A percentile compares a stretch with the other conserved stretches of the same genome.
Evolutionary conservation across 2,797 vertebrate genomes (phyloP).

Genomic region (Loris lydekkerianus): DNA sequence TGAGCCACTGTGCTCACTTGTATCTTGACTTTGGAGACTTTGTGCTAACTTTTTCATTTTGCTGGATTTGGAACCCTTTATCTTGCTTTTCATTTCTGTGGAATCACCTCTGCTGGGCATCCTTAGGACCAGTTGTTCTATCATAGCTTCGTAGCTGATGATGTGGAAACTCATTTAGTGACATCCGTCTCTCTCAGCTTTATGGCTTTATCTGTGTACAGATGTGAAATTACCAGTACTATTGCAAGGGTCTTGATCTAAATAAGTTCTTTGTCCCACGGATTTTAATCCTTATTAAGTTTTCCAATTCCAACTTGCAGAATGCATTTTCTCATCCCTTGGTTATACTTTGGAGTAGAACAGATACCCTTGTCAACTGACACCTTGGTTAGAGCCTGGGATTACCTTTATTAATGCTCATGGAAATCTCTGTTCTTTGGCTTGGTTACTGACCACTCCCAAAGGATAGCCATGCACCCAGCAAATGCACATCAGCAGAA

Average conservation of each 20-base stretch:
- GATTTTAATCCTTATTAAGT: neutral
- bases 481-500: neutral
- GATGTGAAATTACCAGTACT: neutral
- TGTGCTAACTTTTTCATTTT: slow-evolving; percentile 4
- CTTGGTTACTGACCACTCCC: neutral
- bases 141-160: neutral
- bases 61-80: neutral
- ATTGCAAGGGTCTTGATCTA: neutral
- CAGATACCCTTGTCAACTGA: neutral
- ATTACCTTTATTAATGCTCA: neutral
- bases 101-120: neutral
- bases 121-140: neutral
- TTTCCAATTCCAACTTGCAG: slow-evolving; percentile 14
- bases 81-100: neutral
- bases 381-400: neutral
- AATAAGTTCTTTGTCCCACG: neutral
- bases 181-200: neutral
- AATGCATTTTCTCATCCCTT: slow-evolving; percentile 2
- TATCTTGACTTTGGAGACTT: slow-evolving; percentile 8
- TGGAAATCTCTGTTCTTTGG: neutral
- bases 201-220: neutral
- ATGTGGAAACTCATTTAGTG: neutral
- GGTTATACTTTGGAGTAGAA: neutral
- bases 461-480: neutral
- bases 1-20: neutral